These are phyloP conservation scores for Nixonia krombeini DNA, from an alignment of 1,140 invertebrate species.

Conservation along the genomic window DNA sequence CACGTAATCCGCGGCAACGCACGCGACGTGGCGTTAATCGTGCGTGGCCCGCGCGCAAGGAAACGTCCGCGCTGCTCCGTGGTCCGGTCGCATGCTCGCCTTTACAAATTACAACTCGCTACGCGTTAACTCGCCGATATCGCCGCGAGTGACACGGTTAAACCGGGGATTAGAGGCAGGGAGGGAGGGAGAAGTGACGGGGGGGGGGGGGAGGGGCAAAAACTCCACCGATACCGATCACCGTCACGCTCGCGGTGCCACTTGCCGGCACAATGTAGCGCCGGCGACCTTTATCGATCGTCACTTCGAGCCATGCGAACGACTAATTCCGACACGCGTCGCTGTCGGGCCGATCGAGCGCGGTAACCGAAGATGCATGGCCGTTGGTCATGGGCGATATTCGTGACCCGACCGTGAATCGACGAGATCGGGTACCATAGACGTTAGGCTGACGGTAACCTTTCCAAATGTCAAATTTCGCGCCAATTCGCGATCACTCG, in stretches of 20 bases:
- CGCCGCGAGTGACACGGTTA: slow-evolving; percentile 40
- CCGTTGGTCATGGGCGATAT: too few relatives aligned
- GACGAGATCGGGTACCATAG: too few relatives aligned
- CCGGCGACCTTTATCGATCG: slow-evolving; percentile 34
- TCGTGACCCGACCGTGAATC: too few relatives aligned
- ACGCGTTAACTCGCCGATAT: slow-evolving; percentile 38
- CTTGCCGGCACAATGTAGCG: slow-evolving; percentile 23
- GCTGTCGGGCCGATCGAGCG: slow-evolving; percentile 13
- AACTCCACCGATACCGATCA: slow-evolving; percentile 39
- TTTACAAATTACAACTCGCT: slow-evolving; percentile 43
- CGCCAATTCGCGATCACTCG: too few relatives aligned
- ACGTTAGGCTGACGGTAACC: too few relatives aligned
- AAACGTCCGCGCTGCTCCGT: slow-evolving; percentile 21
- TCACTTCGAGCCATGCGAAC: slow-evolving; percentile 30
- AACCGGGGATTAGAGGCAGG: slow-evolving; percentile 35
- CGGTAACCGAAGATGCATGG: too few relatives aligned
- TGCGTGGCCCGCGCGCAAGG: slow-evolving; percentile 4
- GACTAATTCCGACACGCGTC: slow-evolving; percentile 42
- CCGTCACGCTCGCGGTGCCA: slow-evolving; percentile 39
- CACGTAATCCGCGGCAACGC: slow-evolving; percentile 26
- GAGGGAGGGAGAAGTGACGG: slow-evolving; percentile 25
- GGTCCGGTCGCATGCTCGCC: slow-evolving; percentile 26
- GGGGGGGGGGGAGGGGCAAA: slow-evolving; percentile 28
- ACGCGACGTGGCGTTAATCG: slow-evolving; percentile 49
- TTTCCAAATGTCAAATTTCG: too few relatives aligned